Evolutionary conservation across 2,113 vertebrate genomes (phyloP).

Genomic region (Acrocephalus kingi): DNA sequence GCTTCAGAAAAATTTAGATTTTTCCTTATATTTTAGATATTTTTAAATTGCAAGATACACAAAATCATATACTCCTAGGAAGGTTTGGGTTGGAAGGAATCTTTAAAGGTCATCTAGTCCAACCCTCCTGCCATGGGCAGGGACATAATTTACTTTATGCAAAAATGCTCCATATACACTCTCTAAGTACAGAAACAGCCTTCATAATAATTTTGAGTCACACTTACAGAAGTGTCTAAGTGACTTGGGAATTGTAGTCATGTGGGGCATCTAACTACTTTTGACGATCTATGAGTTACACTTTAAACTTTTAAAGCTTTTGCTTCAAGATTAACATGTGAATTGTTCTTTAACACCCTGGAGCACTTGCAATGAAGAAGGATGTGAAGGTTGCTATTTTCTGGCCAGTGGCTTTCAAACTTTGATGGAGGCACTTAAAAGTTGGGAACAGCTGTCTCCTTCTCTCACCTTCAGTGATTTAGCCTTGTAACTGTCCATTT

Average conservation of each 20-base stretch:
- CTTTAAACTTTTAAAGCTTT: neutral
- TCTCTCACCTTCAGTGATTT: neutral
- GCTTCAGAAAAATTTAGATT: neutral
- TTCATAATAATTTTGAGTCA: neutral
- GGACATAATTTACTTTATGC: neutral
- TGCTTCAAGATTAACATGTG: neutral
- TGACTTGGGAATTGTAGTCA: neutral
- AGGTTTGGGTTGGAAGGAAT: neutral
- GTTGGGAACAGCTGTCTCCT: neutral
- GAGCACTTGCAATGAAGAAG: neutral
- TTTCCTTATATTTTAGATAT: neutral
- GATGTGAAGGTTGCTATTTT: neutral
- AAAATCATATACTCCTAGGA: neutral
- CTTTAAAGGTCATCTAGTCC: neutral
- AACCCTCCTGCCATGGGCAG: neutral
- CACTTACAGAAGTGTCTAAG: neutral
- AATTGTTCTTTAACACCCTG: neutral
- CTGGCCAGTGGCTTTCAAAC: neutral
- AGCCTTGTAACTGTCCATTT: neutral
- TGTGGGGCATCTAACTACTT: neutral
- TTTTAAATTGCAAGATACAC: neutral
- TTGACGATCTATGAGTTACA: neutral
- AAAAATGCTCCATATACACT: neutral
- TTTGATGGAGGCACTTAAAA: neutral
- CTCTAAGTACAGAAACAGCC: neutral